Evolutionary conservation across 2,113 vertebrate species (phyloP), one percentile per base, ranked within the genome.

Genomic region (Siphamia tubifer): DNA sequence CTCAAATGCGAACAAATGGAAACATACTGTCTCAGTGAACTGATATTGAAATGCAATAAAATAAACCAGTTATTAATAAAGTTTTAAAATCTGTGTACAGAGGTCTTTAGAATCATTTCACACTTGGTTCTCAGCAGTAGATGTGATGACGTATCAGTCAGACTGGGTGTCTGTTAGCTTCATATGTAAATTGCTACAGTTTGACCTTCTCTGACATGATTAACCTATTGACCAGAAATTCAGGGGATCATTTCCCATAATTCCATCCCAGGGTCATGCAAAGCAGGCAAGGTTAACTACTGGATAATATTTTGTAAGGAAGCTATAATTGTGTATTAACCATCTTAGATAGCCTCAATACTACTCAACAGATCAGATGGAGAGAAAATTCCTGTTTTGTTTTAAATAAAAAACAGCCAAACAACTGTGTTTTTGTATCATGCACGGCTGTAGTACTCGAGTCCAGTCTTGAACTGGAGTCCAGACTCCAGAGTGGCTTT

Each of bases 231-330:
- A 75, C 56, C 65, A 71, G 25, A 47, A 35, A 58, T 47, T 28
- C 45, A 53, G 58, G 38, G 65, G 39, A 58, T 72, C 52, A 72
- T 85, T 75, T 80, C 55, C 70, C 43, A 39, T 13, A 43, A 45
- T 68, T 65, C 45, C 42, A 12, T 57, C 58, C 49, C 58, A 35
- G 43, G 79, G 75, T 80, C 60, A 60, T n/a, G 23, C 27, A 67
- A 53, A 63, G 53, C 57, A 75, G 67, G 31, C 65, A 65, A 79
- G 82, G 85, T 89, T 85, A 87, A 87, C 51, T 73, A 38, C 70
- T 68, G 53, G 63, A 84, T 80, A 62, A 79, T 81, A 80, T 72
- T 77, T 67, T 67, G 44, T 66, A 77, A 51, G 39, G 51, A 58
- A 69, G 64, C 53, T 42, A 57, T 83, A 80, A 83, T 48, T 23